These are phyloP conservation scores for Phaedon cochleariae DNA, from an alignment of 2,888 invertebrate species.

Conservation along the genomic window DNA sequence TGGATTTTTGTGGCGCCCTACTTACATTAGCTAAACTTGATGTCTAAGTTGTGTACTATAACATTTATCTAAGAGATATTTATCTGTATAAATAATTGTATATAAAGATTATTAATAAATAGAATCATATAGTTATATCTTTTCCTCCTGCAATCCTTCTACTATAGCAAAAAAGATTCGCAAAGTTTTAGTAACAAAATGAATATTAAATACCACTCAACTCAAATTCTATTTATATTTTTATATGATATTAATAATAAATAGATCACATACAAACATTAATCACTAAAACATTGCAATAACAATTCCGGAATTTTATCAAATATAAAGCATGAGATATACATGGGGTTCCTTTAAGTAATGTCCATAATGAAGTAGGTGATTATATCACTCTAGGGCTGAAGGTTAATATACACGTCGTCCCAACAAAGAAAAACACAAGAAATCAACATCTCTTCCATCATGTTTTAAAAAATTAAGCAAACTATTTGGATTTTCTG, in stretches of 20 bases:
- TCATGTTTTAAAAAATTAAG: no score
- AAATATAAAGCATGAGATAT: slow-evolving; percentile 31
- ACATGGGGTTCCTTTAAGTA: no score
- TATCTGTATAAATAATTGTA: slow-evolving; percentile 56
- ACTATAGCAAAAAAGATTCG: no score
- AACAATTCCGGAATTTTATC: slow-evolving; percentile 44
- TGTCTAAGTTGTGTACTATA: slow-evolving; percentile 56
- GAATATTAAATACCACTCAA: no score
- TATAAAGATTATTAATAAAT: slow-evolving; percentile 55
- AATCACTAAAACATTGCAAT: slow-evolving; percentile 49
- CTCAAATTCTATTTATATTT: slow-evolving; percentile 47
- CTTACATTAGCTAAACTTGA: slow-evolving; percentile 45
- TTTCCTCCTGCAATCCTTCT: no score
- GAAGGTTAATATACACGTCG: no score
- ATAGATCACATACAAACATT: slow-evolving; percentile 56
- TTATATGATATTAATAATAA: slow-evolving; percentile 50
- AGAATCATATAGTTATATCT: slow-evolving; percentile 51
- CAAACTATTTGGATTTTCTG: no score
- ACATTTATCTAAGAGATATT: slow-evolving; percentile 55
- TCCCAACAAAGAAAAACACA: no score
- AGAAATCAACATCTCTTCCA: no score
- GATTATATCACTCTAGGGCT: no score
- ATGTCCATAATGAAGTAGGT: no score
- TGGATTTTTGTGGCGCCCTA: slow-evolving; percentile 25
- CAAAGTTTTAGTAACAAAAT: no score